Base-by-base conservation (phyloP, 2,797 vertebrate species). In the Psittacula echo region DNA sequence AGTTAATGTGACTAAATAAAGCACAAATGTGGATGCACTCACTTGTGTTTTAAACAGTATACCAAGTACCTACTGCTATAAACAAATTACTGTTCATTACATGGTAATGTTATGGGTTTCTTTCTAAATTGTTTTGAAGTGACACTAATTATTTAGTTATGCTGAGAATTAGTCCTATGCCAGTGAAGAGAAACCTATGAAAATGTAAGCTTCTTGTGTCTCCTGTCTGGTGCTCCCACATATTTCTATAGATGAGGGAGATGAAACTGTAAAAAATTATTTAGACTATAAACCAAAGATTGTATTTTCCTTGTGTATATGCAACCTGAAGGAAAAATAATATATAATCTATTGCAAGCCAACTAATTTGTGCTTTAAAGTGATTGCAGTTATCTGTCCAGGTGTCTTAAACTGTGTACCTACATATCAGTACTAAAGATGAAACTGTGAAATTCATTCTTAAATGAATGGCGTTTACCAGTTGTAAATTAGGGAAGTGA, bases 341-440 rank as follows among this genome's bases (percentile, higher is more conserved):
- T 12, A 23, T 19, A 50, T 86, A 6, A 37, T 81, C 19, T 86
- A 2, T 47, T 89, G 78, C 64, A 97, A 95, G 64, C n/a, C 23
- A 81, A 15, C 22, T 9, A 65, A 19, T 51, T 94, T 74, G 44
- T 90, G 5, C 47, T 64, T 87, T 87, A 23, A 80, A 89, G 34
- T 87, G 15, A 65, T 75, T 79, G 37, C 34, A 61, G 68, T 56
- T 95, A 68, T 73, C 39, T 9, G 11, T 77, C 76, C 71, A 60
- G 30, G 64, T 97, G 26, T 88, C 64, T 93, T 95, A 87, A 95
- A 66, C 61, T 70, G 34, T 64, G 29, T 22, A 80, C 54, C 45
- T 80, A 14, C 2, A 8, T 37, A 29, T 39, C 0, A 0, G 48
- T 85, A 54, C 53, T 90, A 7, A 88, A 90, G 58, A 61, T 82